Percentiles rank a stretch among this genome's conserved stretches.
Conservation (phyloP, 2,113 vertebrate genomes). For the Pachycephala philippinensis region DNA sequence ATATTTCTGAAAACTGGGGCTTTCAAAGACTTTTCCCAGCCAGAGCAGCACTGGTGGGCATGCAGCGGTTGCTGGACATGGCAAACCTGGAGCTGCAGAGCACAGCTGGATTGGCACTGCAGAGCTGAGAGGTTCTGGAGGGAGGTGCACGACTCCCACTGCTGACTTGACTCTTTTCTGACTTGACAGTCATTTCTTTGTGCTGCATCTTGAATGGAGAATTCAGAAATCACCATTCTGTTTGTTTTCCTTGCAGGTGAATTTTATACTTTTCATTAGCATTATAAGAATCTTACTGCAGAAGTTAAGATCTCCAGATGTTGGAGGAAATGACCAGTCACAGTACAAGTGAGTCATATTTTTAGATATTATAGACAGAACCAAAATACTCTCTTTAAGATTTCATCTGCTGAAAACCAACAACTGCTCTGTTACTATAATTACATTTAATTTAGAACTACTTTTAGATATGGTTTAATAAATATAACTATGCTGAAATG, state of each 20-base stretch:
- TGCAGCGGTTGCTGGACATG: neutral
- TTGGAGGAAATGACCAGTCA: conserved; percentile 75
- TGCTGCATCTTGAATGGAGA: neutral
- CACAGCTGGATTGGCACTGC: neutral
- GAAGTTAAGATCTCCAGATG: conserved; percentile 76
- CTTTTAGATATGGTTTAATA: neutral
- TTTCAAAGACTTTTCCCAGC: neutral
- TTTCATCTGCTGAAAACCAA: neutral
- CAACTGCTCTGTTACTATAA: neutral
- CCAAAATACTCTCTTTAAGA: neutral
- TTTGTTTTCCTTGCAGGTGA: conserved; percentile 62
- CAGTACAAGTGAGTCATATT: conserved; percentile 72
- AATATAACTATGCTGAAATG: neutral
- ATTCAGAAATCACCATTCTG: neutral
- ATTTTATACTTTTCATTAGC: conserved; percentile 77
- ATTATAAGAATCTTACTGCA: conserved; percentile 79
- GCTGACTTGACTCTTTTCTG: neutral
- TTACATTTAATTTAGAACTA: neutral
- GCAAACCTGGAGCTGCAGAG: neutral
- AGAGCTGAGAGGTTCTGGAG: neutral
- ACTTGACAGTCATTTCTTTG: neutral
- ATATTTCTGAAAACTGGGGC: neutral
- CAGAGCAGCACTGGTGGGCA: neutral
- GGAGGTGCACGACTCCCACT: neutral
- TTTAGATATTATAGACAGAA: neutral